Base-by-base conservation (phyloP, 2,797 vertebrate species). In the Lithobates pipiens region DNA sequence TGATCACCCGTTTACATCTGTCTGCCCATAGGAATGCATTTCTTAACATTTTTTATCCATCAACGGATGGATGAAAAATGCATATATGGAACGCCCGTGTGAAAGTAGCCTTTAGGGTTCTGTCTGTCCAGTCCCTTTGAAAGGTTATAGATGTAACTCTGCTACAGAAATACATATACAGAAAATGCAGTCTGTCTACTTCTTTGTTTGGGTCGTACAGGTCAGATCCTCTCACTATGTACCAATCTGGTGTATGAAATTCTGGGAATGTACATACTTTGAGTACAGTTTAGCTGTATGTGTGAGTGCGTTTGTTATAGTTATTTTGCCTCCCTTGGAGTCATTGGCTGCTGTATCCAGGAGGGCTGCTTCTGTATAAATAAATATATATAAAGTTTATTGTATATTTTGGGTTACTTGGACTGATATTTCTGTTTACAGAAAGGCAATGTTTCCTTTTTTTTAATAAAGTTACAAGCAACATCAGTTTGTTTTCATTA, bases 331-430 rank as follows among this genome's bases (percentile, higher is more conserved):
- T 83, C 85, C 84, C 87, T 57, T 9, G 1, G 0, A 65, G 84
- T 85, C 80, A 89, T 10, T 73, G 77, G 74, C 84, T 86, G 73
- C 86, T 23, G 89, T 86, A 77, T 13, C 57, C 65, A 8, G 69
- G 68, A 36, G 67, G 65, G 46, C 8, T 18, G 67, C 21, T 63
- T 79, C 65, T 29, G 46, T 71, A 72, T 65, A 63, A 67, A 21
- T 23, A 25, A 21, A 61, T 25, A 23, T 65, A 63, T 77, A 78
- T 65, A 63, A 76, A 21, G 44, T 29, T 44, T 4, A 36, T 34
- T 84, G 77, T 85, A 85, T 80, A 80, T 76, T 85, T 85, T 70
- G 44, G 32, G 23, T 42, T 85, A 39, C 21, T 15, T 76, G 44
- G 21, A 80, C 46, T 54, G 63, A 80, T 74, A 21, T 73, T 80